phyloP scores from a whole-genome alignment of 2,888 invertebrate genomes.

The Mesochorus sp. region DNA sequence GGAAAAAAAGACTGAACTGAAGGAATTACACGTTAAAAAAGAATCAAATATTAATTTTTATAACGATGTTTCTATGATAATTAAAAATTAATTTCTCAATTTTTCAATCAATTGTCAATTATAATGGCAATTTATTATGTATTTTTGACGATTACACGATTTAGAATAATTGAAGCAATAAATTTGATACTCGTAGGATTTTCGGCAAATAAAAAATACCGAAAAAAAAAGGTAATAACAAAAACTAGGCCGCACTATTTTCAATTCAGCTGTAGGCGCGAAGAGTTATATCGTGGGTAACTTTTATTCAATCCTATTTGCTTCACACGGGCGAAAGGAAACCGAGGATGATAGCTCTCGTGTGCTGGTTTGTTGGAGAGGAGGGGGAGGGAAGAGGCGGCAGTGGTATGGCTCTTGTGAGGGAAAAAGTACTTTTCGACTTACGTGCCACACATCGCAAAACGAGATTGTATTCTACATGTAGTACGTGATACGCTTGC shows the following conservation, averaged over 20 bases:
- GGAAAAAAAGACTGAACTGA: too few species aligned
- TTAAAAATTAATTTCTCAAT: too few species aligned
- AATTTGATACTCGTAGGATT: too few species aligned
- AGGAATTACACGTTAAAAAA: too few species aligned
- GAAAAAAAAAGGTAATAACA: neutral
- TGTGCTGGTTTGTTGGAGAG: conserved; percentile 41
- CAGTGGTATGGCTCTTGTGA: conserved; percentile 54
- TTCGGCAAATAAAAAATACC: neutral
- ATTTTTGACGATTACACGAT: too few species aligned
- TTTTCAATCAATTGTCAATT: too few species aligned
- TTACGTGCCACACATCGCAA: conserved; percentile 72
- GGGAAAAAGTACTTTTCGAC: conserved; percentile 69
- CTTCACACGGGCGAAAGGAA: conserved; percentile 14
- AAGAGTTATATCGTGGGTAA: conserved; percentile 44
- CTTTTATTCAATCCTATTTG: conserved; percentile 71
- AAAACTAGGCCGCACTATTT: conserved; percentile 13
- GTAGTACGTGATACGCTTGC: conserved; percentile 71
- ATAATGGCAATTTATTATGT: too few species aligned
- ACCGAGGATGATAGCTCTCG: conserved; percentile 46
- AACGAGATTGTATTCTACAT: conserved; percentile 69
- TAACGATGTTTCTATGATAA: too few species aligned
- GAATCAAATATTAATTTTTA: too few species aligned
- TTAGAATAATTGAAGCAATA: too few species aligned
- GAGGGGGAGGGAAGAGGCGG: conserved; percentile 57
- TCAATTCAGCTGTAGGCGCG: conserved; percentile 7